Evolutionary conservation across 2,797 vertebrate genomes (phyloP).

Genomic region (Tympanoctomys barrerae): DNA sequence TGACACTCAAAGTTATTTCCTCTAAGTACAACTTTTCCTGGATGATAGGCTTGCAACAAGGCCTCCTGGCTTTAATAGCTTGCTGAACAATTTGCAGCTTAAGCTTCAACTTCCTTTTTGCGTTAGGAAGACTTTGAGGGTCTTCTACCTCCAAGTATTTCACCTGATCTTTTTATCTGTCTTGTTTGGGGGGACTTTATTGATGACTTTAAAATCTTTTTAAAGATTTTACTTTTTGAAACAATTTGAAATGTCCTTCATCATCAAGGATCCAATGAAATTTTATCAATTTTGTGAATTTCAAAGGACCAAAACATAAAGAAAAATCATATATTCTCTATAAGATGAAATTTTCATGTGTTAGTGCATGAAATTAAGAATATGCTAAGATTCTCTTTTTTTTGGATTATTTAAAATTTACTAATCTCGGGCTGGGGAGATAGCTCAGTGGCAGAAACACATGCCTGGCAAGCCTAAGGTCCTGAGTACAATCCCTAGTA

Average conservation of each 20-base stretch:
- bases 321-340: background rate
- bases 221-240: background rate
- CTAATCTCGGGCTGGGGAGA: background rate
- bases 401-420: conserved; percentile 2
- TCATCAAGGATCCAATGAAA: background rate
- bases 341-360: background rate
- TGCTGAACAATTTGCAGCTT: background rate
- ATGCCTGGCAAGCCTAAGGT: too few species aligned
- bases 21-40: conserved; percentile 26
- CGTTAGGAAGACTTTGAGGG: background rate
- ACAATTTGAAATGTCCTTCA: background rate
- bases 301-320: background rate
- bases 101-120: background rate
- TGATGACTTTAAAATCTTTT: background rate
- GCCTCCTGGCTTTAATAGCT: background rate
- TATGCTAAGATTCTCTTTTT: background rate
- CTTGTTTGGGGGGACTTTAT: background rate
- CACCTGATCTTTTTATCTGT: background rate
- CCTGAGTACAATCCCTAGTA: too few species aligned
- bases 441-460: too few species aligned
- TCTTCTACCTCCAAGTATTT: background rate
- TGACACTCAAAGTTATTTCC: conserved; percentile 15
- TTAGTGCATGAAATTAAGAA: background rate
- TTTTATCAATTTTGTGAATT: conserved; percentile 22
- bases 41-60: background rate